Base-by-base conservation (phyloP, 2,113 vertebrate genomes). In the Megaceryle maxima region DNA sequence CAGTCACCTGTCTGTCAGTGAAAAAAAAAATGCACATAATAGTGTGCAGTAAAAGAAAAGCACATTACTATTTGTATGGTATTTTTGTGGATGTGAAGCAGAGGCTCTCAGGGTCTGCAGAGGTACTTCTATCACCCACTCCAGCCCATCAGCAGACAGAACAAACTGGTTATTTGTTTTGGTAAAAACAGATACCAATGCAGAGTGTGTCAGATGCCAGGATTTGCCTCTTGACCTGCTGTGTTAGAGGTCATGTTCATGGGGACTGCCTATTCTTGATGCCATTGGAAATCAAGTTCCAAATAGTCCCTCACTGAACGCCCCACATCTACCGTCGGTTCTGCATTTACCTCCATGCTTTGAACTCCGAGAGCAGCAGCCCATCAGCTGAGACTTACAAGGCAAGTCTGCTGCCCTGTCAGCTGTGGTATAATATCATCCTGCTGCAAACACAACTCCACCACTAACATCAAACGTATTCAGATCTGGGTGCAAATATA, bases 371-470 rank as follows among this genome's bases (percentile, higher is more conserved):
- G 76, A 76, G 43, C 1, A 1, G 59, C 31, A 88, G 83, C 86
- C 43, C 44, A 89, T 70, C 26, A 84, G 67, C 80, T 12, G 26
- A 87, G 57, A 74, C 73, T 84, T 93, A 60, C 41, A 66, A 6
- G 62, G 69, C 74, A 79, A 41, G 88, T 81, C 73, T 91, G 88
- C 83, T 89, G 69, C 89, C 88, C 80, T 94, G 73, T 88, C 83
- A 87, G 78, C 73, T 94, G 56, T 72, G 60, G 73, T 92, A 84
- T 57, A 90, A 74, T 44, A 93, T 56, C 80, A 90, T 93, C 80
- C 92, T 88, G 74, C 83, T 94, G 88, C 83, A 96, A 95, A 66
- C 48, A 81, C 92, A 96, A 92, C 84, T 81, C 80, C 62, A 79
- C 69, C 9, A 12, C 83, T 81, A 92, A 79, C 50, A 88, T 88